Base-by-base conservation (phyloP, 2,797 vertebrate species). In the Halcyon smyrnensis region DNA sequence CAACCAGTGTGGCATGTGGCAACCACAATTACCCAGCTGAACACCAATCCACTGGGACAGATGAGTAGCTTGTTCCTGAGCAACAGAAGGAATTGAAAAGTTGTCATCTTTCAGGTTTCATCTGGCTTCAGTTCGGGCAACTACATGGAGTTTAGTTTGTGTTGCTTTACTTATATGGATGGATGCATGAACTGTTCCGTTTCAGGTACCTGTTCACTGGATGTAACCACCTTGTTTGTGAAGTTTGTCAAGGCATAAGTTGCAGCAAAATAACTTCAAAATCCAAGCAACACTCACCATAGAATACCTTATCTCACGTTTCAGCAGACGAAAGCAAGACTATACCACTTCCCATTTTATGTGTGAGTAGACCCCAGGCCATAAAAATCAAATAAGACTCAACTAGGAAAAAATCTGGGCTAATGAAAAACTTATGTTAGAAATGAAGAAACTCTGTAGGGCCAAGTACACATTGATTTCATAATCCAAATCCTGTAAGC, bases 391-490 rank as follows among this genome's bases (percentile, higher is more conserved):
- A 95, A 39, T 84, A 81, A 92, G 62, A 75, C 41, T 86, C 73
- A 84, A 83, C 36, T 77, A 85, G 65, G 53, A 84, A 93, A 91
- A 94, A 93, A 75, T 19, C 50, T 91, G 27, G 21, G 17, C 27
- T 95, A 90, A 90, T 92, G 67, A 92, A 96, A 93, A 95, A n/a
- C 76, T 89, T 70, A 62, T 36, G 57, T 71, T 57, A 86, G 37
- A 87, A 93, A 91, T 67, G 19, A 88, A 84, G 67, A 84, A 94
- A 81, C 37, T 87, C 73, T 51, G 25, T 50, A 89, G 41, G 77
- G 73, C 50, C 87, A 92, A 91, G 69, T 87, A 73, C 30, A 70
- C 63, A 76, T 10, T 64, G 37, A 81, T 88, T 95, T 95, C 54
- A 70, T 93, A 84, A 91, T 67, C 83, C 32, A 86, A 30, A 67